phyloP scores from a whole-genome alignment of 2,888 invertebrate genomes.

The Petrolisthes cinctipes region DNA sequence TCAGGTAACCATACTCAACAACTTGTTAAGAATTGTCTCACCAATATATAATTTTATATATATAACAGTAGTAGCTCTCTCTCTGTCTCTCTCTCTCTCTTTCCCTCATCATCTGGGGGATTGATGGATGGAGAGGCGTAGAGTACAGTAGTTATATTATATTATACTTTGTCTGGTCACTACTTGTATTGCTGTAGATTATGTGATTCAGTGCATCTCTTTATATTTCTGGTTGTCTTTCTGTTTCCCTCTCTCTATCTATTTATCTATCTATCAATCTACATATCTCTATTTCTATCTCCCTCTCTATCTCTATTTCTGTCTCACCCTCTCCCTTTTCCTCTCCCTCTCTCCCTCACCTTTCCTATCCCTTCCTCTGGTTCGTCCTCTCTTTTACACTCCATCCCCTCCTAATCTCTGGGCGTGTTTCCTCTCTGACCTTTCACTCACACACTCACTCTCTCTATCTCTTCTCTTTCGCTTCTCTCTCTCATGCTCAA shows the following conservation, averaged over 20 bases:
- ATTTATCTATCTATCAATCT: no score
- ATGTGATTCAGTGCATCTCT: neutral
- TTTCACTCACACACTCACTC: neutral
- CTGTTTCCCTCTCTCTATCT: neutral
- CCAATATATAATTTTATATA: neutral
- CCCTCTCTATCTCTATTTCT: neutral
- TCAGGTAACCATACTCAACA: constrained; percentile 58
- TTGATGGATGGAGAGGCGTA: neutral
- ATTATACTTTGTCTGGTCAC: constrained; percentile 45
- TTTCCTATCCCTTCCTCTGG: constrained; percentile 3
- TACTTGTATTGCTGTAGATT: constrained; percentile 8
- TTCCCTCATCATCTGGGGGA: neutral
- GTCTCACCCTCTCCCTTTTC: constrained; percentile 5
- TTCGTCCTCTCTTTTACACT: neutral
- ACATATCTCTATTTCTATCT: constrained; percentile 23
- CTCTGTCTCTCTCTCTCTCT: constrained; percentile 6
- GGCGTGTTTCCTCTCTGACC: neutral
- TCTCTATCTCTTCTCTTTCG: neutral
- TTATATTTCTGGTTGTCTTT: neutral
- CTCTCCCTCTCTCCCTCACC: constrained; percentile 22
- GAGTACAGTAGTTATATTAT: neutral
- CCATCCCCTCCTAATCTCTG: neutral
- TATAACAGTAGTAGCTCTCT: neutral
- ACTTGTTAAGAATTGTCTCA: neutral
- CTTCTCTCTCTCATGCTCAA: neutral